Evolutionary conservation across 2,113 vertebrate genomes (phyloP).

Genomic region (Petroica traversi): DNA sequence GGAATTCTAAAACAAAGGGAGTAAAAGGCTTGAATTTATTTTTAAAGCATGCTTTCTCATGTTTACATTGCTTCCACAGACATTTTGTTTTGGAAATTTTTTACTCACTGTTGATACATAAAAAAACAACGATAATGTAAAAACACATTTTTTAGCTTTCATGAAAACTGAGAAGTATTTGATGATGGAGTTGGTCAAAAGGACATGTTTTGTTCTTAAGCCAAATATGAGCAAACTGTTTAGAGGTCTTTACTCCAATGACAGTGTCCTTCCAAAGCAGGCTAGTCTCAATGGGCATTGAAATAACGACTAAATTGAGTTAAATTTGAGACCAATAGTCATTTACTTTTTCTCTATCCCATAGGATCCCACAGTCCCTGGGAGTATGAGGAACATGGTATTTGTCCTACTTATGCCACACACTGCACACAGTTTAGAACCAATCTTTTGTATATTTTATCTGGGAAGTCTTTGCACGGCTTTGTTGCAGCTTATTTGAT

Average conservation of each 20-base stretch:
- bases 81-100: neutral
- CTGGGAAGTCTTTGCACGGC: neutral
- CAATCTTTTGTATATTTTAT: neutral
- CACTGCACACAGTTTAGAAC: neutral
- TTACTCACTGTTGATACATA: neutral
- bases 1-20: slow-evolving; percentile 36
- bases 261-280: neutral
- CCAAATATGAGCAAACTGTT: neutral
- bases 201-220: neutral
- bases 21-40: neutral
- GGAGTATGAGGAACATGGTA: neutral
- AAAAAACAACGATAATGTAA: neutral
- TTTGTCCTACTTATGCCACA: neutral
- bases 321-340: neutral
- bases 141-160: neutral
- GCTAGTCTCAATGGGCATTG: neutral
- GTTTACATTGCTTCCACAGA: neutral
- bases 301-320: neutral
- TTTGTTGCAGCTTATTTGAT: neutral
- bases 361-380: neutral
- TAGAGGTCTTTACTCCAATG: neutral
- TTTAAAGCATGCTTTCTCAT: neutral
- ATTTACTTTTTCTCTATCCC: neutral
- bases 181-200: neutral
- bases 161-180: neutral